Percentiles rank a stretch among this genome's conserved stretches.
phyloP scores from a whole-genome alignment of 2,888 invertebrate genomes.

The Pomacea canaliculata region DNA sequence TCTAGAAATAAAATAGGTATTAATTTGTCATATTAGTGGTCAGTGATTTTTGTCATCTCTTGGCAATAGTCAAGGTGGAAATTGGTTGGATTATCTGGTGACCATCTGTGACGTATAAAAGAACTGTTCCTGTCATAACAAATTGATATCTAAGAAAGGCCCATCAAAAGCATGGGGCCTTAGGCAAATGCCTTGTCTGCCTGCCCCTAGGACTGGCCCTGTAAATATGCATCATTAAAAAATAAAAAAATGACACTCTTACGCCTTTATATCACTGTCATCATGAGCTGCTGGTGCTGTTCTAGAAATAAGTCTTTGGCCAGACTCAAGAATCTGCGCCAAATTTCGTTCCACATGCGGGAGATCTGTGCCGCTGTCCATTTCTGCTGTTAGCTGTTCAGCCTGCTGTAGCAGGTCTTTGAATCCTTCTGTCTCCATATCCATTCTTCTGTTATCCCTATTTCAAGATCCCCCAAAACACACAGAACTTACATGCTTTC shows the following conservation, averaged over 20 bases:
- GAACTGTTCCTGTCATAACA: background rate
- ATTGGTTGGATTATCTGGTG: background rate
- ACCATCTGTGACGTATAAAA: background rate
- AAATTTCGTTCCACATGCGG: slow-evolving; percentile 86
- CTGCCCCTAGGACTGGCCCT: too few species aligned
- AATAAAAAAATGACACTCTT: slow-evolving; percentile 65
- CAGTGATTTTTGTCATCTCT: too few species aligned
- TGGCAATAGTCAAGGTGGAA: too few species aligned
- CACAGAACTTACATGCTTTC: too few species aligned
- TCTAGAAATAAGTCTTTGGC: slow-evolving; percentile 79
- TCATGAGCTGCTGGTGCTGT: slow-evolving; percentile 81
- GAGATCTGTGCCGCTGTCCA: slow-evolving; percentile 79
- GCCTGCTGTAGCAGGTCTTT: slow-evolving; percentile 90
- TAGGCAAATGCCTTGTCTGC: too few species aligned
- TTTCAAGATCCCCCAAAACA: too few species aligned
- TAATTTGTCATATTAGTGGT: too few species aligned
- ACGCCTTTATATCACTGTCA: slow-evolving; percentile 91
- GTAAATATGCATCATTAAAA: background rate
- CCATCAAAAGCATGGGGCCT: too few species aligned
- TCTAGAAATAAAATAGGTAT: too few species aligned
- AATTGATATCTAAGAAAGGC: background rate
- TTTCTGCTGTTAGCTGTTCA: slow-evolving; percentile 89
- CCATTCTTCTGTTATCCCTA: slow-evolving; percentile 10
- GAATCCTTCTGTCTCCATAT: slow-evolving; percentile 72
- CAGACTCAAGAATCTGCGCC: slow-evolving; percentile 91